These are phyloP conservation scores for Agapornis canus DNA, from an alignment of 2,797 vertebrate genomes.

Conservation along the genomic window DNA sequence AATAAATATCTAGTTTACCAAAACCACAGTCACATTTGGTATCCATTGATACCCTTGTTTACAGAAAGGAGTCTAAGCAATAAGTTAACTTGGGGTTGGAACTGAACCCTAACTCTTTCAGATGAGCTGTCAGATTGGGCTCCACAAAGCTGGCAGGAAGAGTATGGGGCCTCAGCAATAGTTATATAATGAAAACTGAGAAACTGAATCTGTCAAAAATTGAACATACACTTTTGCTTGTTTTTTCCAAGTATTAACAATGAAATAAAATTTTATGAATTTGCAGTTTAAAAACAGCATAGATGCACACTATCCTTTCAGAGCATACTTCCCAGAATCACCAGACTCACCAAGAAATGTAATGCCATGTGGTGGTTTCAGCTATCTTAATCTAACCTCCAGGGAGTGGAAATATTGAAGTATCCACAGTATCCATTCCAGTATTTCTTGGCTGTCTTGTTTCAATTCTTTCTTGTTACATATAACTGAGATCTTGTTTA, in stretches of 20 bases:
- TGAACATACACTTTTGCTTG: not conserved
- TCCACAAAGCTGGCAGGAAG: not conserved
- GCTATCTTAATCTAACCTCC: not conserved
- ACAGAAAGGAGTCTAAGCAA: not conserved
- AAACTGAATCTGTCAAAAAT: not conserved
- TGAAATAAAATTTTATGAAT: not conserved
- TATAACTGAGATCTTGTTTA: not conserved
- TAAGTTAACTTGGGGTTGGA: conserved; percentile 12
- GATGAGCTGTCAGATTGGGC: conserved; percentile 5
- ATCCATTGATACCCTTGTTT: conserved; percentile 41
- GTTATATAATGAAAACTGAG: conserved; percentile 3
- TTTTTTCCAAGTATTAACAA: not conserved
- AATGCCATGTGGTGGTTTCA: not conserved
- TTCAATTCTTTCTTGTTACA: not conserved
- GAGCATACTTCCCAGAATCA: not conserved
- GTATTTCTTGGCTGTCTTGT: not conserved
- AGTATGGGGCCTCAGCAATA: not conserved
- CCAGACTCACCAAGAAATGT: not conserved
- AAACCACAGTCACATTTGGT: conserved; percentile 55
- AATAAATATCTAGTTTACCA: not conserved
- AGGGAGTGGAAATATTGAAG: not conserved
- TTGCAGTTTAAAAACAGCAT: not conserved
- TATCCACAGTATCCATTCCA: not conserved
- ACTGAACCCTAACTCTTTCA: not conserved
- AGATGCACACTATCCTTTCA: not conserved